These are phyloP conservation scores for Malurus leucopterus DNA, from an alignment of 2,797 vertebrate genomes.

Conservation along the genomic window DNA sequence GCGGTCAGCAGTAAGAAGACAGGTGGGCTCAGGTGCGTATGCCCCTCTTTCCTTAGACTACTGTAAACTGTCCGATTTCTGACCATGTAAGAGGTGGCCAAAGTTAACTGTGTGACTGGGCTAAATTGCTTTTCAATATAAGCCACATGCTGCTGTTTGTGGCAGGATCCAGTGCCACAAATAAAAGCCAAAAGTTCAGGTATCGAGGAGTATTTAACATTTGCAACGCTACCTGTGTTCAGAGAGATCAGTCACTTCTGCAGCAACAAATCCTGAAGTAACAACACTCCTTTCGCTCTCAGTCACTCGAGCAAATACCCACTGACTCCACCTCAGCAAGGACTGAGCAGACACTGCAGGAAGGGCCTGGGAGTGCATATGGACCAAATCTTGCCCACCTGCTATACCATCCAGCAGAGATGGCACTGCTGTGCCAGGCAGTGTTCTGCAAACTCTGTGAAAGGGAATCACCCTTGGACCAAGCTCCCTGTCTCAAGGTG, in stretches of 20 bases:
- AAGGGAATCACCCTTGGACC: neutral
- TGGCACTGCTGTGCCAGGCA: accelerated
- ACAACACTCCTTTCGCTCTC: neutral
- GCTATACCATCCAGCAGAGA: neutral
- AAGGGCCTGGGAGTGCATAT: accelerated
- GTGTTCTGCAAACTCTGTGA: neutral
- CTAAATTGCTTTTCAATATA: neutral
- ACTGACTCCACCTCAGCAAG: neutral
- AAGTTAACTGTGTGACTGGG: neutral
- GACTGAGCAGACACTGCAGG: neutral
- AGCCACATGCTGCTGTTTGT: neutral
- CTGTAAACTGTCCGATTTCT: neutral
- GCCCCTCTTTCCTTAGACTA: neutral
- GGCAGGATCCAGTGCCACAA: neutral
- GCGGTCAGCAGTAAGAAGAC: neutral
- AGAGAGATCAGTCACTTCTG: neutral
- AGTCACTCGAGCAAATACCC: neutral
- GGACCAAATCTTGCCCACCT: neutral
- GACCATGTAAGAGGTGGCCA: neutral
- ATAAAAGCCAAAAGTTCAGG: neutral
- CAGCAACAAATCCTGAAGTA: neutral
- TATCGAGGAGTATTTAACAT: neutral
- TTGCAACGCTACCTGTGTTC: neutral
- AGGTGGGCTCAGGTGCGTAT: neutral
- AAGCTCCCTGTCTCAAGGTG: neutral